Base-by-base conservation (phyloP, 2,113 vertebrate species). In the Semicossyphus pulcher region DNA sequence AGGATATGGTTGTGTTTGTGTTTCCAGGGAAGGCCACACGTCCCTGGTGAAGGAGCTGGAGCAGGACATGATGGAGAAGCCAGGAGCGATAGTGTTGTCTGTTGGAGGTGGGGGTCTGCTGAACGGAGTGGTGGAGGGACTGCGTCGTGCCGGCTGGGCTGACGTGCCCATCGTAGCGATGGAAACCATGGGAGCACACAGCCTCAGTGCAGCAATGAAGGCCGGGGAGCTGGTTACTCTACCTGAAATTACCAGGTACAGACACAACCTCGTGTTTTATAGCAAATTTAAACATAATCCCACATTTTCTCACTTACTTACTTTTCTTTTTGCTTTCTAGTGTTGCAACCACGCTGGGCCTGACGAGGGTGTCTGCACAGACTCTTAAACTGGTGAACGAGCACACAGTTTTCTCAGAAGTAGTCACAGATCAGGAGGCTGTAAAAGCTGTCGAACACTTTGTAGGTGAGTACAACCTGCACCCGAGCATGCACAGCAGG, bases 31-130 rank as follows among this genome's bases (percentile, higher is more conserved):
- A 86, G 97, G 97, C 3, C 92, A 97, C 1, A 32, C 84, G 7
- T 97, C 95, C 77, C 86, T 99, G 66, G 93, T 97, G 42, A 68
- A 2, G 70, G 97, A 99, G 89, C 88, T 98, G 86, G 89, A 94
- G 90, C 86, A 86, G 0, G 89, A 89, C 0, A 80, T 98, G 84
- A 77, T 67, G 44, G 66, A 76, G 59, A 96, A 95, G 87, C 97
- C 97, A 0, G 95, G 93, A 0, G 96, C 92, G 2, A 72, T 98
- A 0, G 92, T 97, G 83, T 83, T 98, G 90, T 92, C 97, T 0
- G 97, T 98, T 53, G 97, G 97, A 0, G 97, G 97, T 0, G 96
- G 97, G 4, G 97, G 97, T 5, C 94, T 98, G 65, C 90, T 99
- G 72, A 94, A 94, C 0, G 96, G 96, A 0, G 94, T 97, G 1